Conservation (phyloP, 2,888 invertebrate genomes). For the Deilephila elpenor region DNA sequence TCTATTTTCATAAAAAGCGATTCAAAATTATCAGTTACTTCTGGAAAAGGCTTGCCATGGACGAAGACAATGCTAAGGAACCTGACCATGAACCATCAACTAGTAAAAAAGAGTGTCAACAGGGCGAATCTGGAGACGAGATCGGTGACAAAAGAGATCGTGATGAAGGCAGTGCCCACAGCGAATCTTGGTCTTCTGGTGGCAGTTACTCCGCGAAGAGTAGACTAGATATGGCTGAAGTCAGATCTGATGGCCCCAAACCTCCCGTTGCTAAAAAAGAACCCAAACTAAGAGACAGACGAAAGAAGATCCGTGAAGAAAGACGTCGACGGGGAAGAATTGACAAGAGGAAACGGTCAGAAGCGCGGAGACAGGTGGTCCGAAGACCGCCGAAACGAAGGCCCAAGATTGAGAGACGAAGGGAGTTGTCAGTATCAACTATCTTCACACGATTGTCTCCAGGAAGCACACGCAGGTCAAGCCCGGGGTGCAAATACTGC, state of each 20-base stretch:
- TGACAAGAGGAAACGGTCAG: constrained; percentile 50
- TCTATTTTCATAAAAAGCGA: constrained; percentile 18
- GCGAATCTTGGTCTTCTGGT: constrained; percentile 45
- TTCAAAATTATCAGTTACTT: constrained; percentile 62
- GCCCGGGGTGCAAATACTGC: constrained; percentile 54
- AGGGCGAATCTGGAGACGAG: constrained; percentile 42
- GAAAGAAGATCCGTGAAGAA: constrained; percentile 36
- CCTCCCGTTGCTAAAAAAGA: constrained; percentile 39
- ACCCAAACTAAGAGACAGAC: constrained; percentile 42
- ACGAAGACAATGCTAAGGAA: constrained; percentile 54
- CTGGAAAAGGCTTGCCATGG: constrained; percentile 58
- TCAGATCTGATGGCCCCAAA: constrained; percentile 41
- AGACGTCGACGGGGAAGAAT: constrained; percentile 47
- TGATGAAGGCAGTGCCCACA: constrained; percentile 45
- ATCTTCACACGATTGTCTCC: constrained; percentile 56
- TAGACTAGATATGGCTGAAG: constrained; percentile 45
- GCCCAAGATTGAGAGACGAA: constrained; percentile 38
- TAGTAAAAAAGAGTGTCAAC: constrained; percentile 54
- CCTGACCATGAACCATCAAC: constrained; percentile 51
- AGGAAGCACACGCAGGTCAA: constrained; percentile 36
- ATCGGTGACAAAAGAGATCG: constrained; percentile 40
- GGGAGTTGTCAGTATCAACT: constrained; percentile 51
- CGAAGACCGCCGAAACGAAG: constrained; percentile 46
- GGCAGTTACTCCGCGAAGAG: constrained; percentile 50
- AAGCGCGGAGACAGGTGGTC: constrained; percentile 38